These are phyloP conservation scores for Luehdorfia chinensis DNA, from an alignment of 1,140 invertebrate genomes.

Conservation along the genomic window DNA sequence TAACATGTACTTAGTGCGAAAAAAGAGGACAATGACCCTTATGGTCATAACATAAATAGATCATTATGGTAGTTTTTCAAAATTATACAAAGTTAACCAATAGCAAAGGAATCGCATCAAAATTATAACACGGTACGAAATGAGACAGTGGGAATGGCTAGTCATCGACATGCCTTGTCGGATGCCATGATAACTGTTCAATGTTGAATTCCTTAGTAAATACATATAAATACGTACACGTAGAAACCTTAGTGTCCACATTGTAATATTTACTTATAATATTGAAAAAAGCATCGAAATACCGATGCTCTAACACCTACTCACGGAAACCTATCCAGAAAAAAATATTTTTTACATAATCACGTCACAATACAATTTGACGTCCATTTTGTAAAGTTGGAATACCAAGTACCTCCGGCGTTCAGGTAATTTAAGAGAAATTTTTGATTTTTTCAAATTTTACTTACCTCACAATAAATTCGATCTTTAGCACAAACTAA, in stretches of 20 bases:
- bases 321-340: not conserved
- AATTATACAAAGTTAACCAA: constrained; percentile 10
- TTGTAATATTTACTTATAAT: not conserved
- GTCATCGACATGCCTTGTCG: constrained; percentile 25
- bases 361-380: constrained; percentile 64
- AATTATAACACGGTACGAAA: not conserved
- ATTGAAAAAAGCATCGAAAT: not conserved
- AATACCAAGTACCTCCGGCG: constrained; percentile 22
- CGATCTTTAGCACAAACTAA: constrained; percentile 25
- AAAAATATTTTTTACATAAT: constrained; percentile 60
- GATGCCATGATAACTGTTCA: constrained; percentile 21
- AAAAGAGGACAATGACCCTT: constrained; percentile 53
- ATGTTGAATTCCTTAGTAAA: constrained; percentile 4
- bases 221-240: constrained; percentile 15
- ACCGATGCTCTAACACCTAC: not conserved
- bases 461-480: constrained; percentile 44
- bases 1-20: too few species aligned
- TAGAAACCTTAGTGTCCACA: not conserved
- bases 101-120: not conserved
- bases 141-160: constrained; percentile 15
- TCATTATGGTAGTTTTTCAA: not conserved
- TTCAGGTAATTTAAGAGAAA: constrained; percentile 1
- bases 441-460: constrained; percentile 16
- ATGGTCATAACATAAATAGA: constrained; percentile 43
- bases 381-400: constrained; percentile 65